Conservation (phyloP, 2,888 invertebrate species). For the Dioctria linearis region DNA sequence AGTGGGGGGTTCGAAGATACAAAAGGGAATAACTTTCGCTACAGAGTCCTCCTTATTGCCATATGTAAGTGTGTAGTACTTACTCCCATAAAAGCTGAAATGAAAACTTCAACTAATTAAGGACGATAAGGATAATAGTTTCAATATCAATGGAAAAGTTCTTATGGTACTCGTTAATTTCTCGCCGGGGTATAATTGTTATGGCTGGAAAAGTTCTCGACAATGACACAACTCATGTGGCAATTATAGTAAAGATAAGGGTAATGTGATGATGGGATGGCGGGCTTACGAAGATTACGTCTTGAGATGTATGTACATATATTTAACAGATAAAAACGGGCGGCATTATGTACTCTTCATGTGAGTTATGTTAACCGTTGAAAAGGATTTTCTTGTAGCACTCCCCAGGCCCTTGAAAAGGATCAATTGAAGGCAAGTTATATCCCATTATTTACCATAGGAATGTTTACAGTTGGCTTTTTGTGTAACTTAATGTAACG, state of each 20-base stretch:
- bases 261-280: constrained; percentile 4
- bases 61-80: neutral
- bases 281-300: neutral
- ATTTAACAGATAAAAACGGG: constrained; percentile 16
- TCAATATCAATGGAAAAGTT: constrained; percentile 26
- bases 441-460: neutral
- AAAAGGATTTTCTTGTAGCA: neutral
- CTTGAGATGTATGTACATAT: neutral
- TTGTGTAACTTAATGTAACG: neutral
- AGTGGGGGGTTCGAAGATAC: neutral
- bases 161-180: constrained; percentile 10
- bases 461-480: neutral
- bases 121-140: constrained; percentile 39
- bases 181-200: constrained; percentile 18
- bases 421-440: neutral
- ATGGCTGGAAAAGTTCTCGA: constrained; percentile 24
- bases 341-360: neutral
- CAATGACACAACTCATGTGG: constrained; percentile 23
- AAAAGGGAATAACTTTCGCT: neutral
- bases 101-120: constrained; percentile 41
- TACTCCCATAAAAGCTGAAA: constrained; percentile 14
- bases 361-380: neutral
- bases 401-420: neutral
- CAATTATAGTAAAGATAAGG: constrained; percentile 29
- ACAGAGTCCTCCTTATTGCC: neutral